Base-by-base conservation (phyloP, 2,888 invertebrate species). In the Drosophila vallismaia region DNA sequence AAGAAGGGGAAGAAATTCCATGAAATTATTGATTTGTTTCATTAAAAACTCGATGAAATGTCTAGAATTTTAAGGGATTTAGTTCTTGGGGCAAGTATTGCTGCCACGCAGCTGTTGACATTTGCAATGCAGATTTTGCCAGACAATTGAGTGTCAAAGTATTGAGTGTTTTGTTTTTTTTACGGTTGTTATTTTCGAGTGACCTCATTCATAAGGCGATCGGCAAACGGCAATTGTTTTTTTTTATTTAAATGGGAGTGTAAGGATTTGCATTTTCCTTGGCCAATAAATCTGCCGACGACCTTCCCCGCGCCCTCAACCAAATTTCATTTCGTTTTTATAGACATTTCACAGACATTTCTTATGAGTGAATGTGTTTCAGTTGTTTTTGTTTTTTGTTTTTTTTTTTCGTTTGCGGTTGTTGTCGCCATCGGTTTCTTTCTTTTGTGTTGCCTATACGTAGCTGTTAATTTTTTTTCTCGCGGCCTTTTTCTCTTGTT, bases 401-500 rank as follows among this genome's bases (percentile, higher is more conserved):
- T n/a, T n/a, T 33, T 10, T 19, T 45, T 14, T 28, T n/a, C 10
- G 57, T 44, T 55, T 55, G 62, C 55, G 58, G 71, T 71, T 64
- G 64, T 64, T 64, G 56, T 71, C 46, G 59, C 69, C 72, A 55
- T 56, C 58, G 55, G 40, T 68, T 75, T 67, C 70, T 74, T 73
- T 71, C 68, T 56, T 67, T 67, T 67, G 67, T 72, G 53, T 63
- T 57, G 75, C 51, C 78, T 72, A 68, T 78, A 80, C 69, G 78
- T 84, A 84, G 87, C 87, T 86, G 83, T 85, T 85, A 87, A 83
- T 86, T 77, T 79, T 72, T 71, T 76, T 70, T 80, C 75, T 81
- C 84, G 81, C 78, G 83, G 80, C 78, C 74, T 79, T 81, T 86
- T 81, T 72, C 72, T 74, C 45, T 67, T 75, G 52, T 67, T 87